Conservation (phyloP, 2,113 vertebrate genomes). For the cattle (Bos taurus) region ARS-UCD2.0 NC_037329.1:121187001-121187500, state of each 20-base stretch:
- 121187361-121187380: neutral
- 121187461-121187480: neutral
- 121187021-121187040: neutral
- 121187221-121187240: neutral
- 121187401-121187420: neutral
- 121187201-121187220: neutral
- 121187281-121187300: neutral
- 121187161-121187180: neutral
- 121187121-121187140: rapidly evolving
- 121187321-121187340: neutral
- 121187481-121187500: neutral
- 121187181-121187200: neutral
- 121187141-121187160: neutral
- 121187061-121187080: neutral
- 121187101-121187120: neutral
- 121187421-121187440: neutral
- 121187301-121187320: neutral
- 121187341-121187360: neutral
- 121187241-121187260: neutral
- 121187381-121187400: neutral
- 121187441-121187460: neutral
- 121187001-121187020: neutral
- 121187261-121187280: neutral
- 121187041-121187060: neutral
- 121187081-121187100: neutral